A percentile compares a stretch with the other conserved stretches of the same genome.
phyloP scores from a whole-genome alignment of 64 coral and sea anemone genomes.

The Catalaphyllia jardinei region DNA sequence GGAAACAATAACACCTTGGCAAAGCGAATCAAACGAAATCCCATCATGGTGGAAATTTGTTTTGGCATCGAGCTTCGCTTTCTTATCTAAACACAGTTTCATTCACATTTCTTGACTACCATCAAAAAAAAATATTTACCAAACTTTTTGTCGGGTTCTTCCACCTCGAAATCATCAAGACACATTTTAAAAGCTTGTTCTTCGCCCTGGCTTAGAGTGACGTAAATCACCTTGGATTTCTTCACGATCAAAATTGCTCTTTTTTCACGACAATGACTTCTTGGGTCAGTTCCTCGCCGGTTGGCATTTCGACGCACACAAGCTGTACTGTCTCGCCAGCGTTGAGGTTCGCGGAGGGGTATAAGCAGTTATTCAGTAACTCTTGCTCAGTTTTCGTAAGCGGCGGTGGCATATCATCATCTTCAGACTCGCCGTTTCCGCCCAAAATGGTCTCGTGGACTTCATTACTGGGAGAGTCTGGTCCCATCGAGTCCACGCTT shows the following conservation, averaged over 20 bases:
- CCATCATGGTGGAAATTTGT: neutral
- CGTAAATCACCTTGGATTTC: neutral
- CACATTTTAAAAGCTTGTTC: neutral
- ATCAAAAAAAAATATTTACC: no score
- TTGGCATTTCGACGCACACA: conserved; percentile 31
- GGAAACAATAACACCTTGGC: neutral
- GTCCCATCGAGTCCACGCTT: conserved; percentile 46
- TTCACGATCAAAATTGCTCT: neutral
- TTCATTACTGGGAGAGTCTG: neutral
- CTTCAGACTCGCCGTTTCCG: conserved; percentile 1
- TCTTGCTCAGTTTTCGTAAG: conserved; percentile 42
- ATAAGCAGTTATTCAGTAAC: conserved; percentile 36
- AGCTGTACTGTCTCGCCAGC: neutral
- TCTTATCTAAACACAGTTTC: neutral
- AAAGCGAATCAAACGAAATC: neutral
- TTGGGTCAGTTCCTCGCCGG: conserved; percentile 10
- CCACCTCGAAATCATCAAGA: neutral
- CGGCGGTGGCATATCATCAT: conserved; percentile 17
- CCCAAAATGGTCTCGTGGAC: conserved; percentile 12
- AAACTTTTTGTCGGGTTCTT: no score
- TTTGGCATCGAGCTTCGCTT: neutral
- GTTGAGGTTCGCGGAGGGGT: conserved; percentile 2
- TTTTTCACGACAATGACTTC: conserved; percentile 19
- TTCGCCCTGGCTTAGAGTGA: neutral
- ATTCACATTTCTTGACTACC: no score